Evolutionary conservation across 2,888 invertebrate species (phyloP).

Genomic region (Pristionchus arcanus): DNA sequence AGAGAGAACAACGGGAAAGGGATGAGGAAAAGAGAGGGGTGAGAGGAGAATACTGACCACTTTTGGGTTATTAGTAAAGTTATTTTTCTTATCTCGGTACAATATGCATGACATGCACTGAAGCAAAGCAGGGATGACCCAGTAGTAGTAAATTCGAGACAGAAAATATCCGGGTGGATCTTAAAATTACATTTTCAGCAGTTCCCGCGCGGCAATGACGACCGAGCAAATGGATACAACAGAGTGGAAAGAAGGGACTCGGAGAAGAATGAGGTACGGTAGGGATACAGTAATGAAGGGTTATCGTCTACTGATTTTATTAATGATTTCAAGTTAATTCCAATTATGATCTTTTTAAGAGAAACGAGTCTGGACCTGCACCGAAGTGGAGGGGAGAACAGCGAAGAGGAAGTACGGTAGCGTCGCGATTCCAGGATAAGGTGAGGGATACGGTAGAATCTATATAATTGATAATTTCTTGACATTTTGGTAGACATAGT

Average conservation of each 20-base stretch:
- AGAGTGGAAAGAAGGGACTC: slow-evolving; percentile 21
- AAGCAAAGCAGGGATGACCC: too few relatives aligned
- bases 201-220: not conserved
- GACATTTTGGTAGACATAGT: not conserved
- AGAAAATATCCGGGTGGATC: not conserved
- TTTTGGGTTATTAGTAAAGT: not conserved
- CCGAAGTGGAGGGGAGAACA: not conserved
- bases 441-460: not conserved
- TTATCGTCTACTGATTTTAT: not conserved
- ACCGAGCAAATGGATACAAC: slow-evolving; percentile 33
- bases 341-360: too few relatives aligned
- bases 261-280: not conserved
- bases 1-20: not conserved
- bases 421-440: slow-evolving; percentile 5
- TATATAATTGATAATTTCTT: not conserved
- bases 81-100: not conserved
- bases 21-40: slow-evolving; percentile 9
- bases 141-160: not conserved
- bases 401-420: slow-evolving; percentile 18
- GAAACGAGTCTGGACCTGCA: not conserved
- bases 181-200: not conserved
- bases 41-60: not conserved
- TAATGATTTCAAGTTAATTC: too few relatives aligned
- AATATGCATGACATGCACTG: not conserved
- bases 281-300: not conserved